phyloP scores from a whole-genome alignment of 2,113 vertebrate species.

The Hepsetus odoe region DNA sequence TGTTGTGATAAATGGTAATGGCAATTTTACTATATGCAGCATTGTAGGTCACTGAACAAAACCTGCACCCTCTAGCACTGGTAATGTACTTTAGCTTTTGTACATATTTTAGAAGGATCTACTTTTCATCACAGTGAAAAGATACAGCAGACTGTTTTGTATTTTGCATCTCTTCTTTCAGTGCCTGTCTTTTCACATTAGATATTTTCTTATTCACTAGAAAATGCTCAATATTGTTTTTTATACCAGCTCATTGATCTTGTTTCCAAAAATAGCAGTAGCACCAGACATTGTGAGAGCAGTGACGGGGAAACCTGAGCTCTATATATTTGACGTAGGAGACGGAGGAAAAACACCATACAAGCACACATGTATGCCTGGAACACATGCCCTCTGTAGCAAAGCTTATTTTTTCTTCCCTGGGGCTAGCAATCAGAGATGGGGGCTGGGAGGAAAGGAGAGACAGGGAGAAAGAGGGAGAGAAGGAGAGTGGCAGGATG shows the following conservation, averaged over 20 bases:
- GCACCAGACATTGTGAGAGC: constrained; percentile 10
- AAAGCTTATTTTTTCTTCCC: constrained; percentile 7
- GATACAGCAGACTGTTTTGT: constrained; percentile 9
- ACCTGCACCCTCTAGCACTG: constrained; percentile 24
- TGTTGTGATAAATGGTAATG: background rate
- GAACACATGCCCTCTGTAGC: background rate
- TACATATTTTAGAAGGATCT: constrained; percentile 32
- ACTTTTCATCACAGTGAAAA: constrained; percentile 40
- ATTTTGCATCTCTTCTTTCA: constrained; percentile 17
- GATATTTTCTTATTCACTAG: constrained; percentile 17
- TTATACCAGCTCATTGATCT: constrained; percentile 12
- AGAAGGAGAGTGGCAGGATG: background rate
- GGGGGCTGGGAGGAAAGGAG: background rate
- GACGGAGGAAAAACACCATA: background rate
- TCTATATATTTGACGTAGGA: background rate
- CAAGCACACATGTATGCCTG: background rate
- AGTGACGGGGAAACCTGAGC: constrained; percentile 15
- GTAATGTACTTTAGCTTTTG: constrained; percentile 19
- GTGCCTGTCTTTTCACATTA: constrained; percentile 30
- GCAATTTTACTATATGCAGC: background rate
- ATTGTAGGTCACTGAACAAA: constrained; percentile 1
- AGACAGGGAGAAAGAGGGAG: background rate
- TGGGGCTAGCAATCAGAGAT: no score
- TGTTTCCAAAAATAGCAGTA: constrained; percentile 26
- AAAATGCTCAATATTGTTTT: background rate